These are phyloP conservation scores for Dysmachus trigonus DNA, from an alignment of 2,888 invertebrate species.

Conservation along the genomic window DNA sequence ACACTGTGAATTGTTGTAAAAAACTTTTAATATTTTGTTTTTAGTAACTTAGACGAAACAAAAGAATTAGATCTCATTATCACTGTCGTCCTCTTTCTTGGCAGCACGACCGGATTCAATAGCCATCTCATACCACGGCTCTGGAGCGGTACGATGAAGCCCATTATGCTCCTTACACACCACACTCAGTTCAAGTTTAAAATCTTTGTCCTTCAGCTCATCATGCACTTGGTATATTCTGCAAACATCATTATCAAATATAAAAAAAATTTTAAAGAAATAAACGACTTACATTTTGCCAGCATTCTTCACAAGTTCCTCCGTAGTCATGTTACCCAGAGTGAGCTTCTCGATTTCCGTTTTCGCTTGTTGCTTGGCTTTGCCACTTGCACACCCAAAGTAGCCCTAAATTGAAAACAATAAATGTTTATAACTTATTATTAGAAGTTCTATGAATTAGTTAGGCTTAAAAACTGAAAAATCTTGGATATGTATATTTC, in stretches of 20 bases:
- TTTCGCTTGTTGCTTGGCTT: constrained; percentile 98
- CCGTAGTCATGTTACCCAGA: constrained; percentile 82
- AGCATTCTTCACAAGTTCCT: constrained; percentile 91
- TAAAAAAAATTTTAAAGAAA: neutral
- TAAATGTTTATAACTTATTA: neutral
- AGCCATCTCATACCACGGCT: constrained; percentile 83
- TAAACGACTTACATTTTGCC: constrained; percentile 82
- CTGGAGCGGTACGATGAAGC: constrained; percentile 82
- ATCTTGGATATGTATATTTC: no score
- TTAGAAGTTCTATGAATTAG: neutral
- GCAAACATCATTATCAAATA: constrained; percentile 55
- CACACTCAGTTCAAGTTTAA: constrained; percentile 95
- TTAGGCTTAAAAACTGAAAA: no score
- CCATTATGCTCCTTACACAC: constrained; percentile 85
- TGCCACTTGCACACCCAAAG: constrained; percentile 96
- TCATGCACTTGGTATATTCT: constrained; percentile 90
- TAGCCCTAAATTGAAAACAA: constrained; percentile 74
- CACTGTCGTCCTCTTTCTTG: constrained; percentile 70
- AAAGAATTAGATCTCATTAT: constrained; percentile 65
- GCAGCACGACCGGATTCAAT: constrained; percentile 84
- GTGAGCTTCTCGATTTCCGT: constrained; percentile 99
- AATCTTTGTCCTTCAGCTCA: constrained; percentile 85
- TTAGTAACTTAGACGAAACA: neutral
- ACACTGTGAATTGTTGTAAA: neutral
- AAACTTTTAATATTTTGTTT: neutral